Conservation (phyloP, 2,888 invertebrate genomes). For the Lacanobia wlatinum region DNA sequence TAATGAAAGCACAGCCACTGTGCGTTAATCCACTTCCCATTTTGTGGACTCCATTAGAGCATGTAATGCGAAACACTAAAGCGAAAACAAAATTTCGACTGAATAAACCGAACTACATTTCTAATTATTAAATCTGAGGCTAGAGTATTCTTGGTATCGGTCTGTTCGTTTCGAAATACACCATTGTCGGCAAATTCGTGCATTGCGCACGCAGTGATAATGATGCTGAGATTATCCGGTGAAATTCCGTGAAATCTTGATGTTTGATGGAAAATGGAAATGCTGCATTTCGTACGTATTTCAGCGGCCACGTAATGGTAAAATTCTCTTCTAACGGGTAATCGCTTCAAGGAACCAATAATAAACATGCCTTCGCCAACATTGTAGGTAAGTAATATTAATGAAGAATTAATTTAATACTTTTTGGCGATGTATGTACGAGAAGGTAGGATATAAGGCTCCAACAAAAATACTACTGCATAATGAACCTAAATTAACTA, state of each 20-base stretch:
- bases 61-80: constrained; percentile 65
- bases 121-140: constrained; percentile 54
- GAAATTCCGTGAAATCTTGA: constrained; percentile 44
- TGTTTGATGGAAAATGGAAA: constrained; percentile 33
- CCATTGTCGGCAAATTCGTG: constrained; percentile 13
- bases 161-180: constrained; percentile 46
- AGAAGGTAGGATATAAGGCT: background rate
- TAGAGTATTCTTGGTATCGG: constrained; percentile 49
- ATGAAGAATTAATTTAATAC: background rate
- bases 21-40: constrained; percentile 67
- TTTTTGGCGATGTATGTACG: background rate
- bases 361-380: background rate
- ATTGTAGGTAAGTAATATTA: constrained; percentile 1
- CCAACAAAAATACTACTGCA: background rate
- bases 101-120: constrained; percentile 60
- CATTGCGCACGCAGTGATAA: constrained; percentile 19
- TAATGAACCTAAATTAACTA: background rate
- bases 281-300: constrained; percentile 21
- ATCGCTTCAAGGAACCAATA: background rate
- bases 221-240: constrained; percentile 18
- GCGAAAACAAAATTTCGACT: constrained; percentile 68
- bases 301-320: constrained; percentile 1
- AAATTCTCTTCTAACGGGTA: background rate
- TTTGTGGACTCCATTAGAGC: constrained; percentile 68
- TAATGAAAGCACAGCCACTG: constrained; percentile 66